phyloP scores from a whole-genome alignment of 2,113 vertebrate species.

The Diglossa brunneiventris region DNA sequence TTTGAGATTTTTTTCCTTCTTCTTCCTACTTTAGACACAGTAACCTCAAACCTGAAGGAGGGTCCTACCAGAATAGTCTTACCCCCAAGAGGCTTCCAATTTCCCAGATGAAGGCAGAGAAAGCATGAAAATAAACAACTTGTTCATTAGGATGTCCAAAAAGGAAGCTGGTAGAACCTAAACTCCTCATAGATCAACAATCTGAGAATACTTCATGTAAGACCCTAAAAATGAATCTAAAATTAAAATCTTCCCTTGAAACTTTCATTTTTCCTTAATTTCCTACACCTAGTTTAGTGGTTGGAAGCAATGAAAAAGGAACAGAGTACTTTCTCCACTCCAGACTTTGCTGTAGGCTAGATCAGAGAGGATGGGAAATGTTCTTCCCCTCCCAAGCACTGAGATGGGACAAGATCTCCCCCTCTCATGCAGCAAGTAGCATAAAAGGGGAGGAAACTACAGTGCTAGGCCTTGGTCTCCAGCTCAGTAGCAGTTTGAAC shows the following conservation, averaged over 20 bases:
- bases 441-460: not conserved
- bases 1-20: not conserved
- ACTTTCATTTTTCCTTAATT: not conserved
- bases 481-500: not conserved
- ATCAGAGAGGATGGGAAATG: not conserved
- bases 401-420: not conserved
- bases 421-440: not conserved
- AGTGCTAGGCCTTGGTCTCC: not conserved
- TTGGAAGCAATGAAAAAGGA: not conserved
- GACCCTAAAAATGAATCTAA: not conserved
- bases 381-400: not conserved
- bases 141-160: not conserved
- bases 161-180: not conserved
- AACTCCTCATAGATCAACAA: not conserved
- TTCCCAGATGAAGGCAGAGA: not conserved
- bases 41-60: not conserved
- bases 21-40: not conserved
- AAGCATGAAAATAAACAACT: not conserved
- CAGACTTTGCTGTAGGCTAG: not conserved
- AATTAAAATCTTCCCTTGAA: not conserved
- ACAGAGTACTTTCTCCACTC: not conserved
- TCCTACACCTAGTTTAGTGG: not conserved
- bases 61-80: not conserved
- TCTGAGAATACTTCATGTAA: not conserved
- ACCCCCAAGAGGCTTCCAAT: not conserved